A percentile compares a stretch with the other conserved stretches of the same genome.
phyloP scores from a whole-genome alignment of 2,888 invertebrate genomes.

The Glaucopsyche alexis region DNA sequence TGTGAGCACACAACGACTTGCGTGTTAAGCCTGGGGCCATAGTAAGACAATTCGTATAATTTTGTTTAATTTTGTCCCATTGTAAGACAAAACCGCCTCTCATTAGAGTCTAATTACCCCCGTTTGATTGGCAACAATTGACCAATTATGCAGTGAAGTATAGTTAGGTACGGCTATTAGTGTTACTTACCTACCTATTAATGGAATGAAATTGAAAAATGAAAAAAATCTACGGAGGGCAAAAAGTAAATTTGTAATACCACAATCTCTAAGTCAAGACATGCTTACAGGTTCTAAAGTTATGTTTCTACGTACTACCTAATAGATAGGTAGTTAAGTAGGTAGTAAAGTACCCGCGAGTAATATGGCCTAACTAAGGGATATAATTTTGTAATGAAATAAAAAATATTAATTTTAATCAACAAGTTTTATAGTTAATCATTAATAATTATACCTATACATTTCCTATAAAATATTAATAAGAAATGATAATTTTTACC shows the following conservation, averaged over 20 bases:
- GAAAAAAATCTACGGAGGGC: background rate
- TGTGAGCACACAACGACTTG: background rate
- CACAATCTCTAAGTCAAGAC: too few species aligned
- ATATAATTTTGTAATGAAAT: too few species aligned
- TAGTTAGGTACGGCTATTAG: conserved; percentile 4
- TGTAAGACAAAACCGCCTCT: conserved; percentile 22
- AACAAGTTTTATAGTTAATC: too few species aligned
- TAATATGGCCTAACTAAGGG: too few species aligned
- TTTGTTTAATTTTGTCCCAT: conserved; percentile 3
- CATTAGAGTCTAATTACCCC: conserved; percentile 12
- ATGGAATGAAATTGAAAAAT: background rate
- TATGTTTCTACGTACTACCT: too few species aligned
- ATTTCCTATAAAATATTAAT: too few species aligned
- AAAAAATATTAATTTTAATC: too few species aligned
- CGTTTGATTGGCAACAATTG: conserved; percentile 25
- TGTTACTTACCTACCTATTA: conserved; percentile 3
- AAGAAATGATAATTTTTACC: too few species aligned
- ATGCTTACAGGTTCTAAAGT: too few species aligned
- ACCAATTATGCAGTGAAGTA: conserved; percentile 9
- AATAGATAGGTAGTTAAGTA: too few species aligned
- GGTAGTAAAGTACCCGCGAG: too few species aligned
- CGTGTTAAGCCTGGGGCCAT: background rate
- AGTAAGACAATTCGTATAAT: conserved; percentile 9
- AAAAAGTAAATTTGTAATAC: background rate
- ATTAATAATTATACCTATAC: too few species aligned